Base-by-base conservation (phyloP, 2,888 invertebrate genomes). In the Teleogryllus oceanicus region DNA sequence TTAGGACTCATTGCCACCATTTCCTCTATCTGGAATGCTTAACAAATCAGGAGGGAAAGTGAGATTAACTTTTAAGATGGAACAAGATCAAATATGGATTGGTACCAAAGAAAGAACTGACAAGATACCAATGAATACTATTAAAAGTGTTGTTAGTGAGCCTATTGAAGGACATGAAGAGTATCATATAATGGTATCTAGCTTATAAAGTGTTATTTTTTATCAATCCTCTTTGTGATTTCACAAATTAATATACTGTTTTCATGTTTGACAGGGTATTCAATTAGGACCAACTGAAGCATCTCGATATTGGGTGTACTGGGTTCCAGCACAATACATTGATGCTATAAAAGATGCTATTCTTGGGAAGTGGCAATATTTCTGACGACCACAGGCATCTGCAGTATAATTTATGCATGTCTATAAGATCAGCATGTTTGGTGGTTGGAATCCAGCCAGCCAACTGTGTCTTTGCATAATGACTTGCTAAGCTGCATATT, bases 21-120 rank as follows among this genome's bases (percentile, higher is more conserved):
- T 92, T 80, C 96, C 96, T 62, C 86, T 97, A 50, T 92, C 94
- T 83, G 96, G 96, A 77, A 96, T 97, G 96, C 89, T 96, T 85
- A 96, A 96, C 87, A 95, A 96, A 86, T 91, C 92, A 82, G 96
- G 96, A 20, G 94, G 95, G 8, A 96, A 96, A 90, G 95, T 97
- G 79, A 89, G 96, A 84, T 90, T 97, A 81, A 96, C 96, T 77
- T 97, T 97, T 87, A 97, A 97, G 89, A 89, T 96, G 84, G 96
- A 96, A 86, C 90, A 92, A 83, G 96, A 97, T 86, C 95, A 96
- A 86, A 88, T 96, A 20, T 96, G 96, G 96, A 92, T 96, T 76
- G 96, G 96, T 81, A 96, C 96, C 77, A 96, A 96, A 88, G 96
- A 97, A 87, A 90, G 96, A 84, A 97, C 97, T 81, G 96, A 96